Evolutionary conservation across 1,140 invertebrate species (phyloP), one percentile per base, ranked within the genome.

Genomic region (Octopus sinensis): DNA sequence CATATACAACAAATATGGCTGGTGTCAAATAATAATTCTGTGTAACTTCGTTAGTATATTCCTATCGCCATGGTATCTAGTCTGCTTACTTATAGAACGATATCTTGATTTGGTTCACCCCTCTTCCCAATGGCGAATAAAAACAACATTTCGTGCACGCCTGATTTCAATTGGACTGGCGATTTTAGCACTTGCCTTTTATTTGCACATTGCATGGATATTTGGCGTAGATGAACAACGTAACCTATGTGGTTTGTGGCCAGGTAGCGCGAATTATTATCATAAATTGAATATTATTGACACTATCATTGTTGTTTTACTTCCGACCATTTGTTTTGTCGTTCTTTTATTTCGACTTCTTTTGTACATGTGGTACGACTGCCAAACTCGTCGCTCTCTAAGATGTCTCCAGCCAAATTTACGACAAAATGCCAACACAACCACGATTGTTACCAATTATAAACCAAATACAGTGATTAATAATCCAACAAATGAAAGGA

Each of bases 31-130:
- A 17, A 77, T 77, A 6, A 23, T 77, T 13, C 52, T 52, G 0
- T 77, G 43, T 17, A 77, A 77, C 43, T 77, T 52, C 52, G 76
- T 77, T 9, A 43, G 30, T 43, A 53, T 77, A 5, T 77, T 77
- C 23, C 43, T 77, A 13, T 77, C 76, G 4, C 76, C 76, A 23
- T 77, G 76, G 76, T 77, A 77, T 53, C 17, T 77, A 13, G 76
- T 77, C n/a, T 52, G 43, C 17, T 13, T 77, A 5, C 30, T 77
- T n/a, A 77, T 77, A 6, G 76, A 43, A 6, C n/a, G 43, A 7
- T 77, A 52, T 51, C 30, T 77, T 17, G 52, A 51, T 9, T 51
- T 77, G 6, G 23, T 52, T 12, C 52, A 52, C 17, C 76, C 76
- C 7, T 10, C 52, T 52, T 77, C 76, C 23, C 17, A 53, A 77